These are phyloP conservation scores for Acronicta aceris DNA, from an alignment of 2,888 invertebrate species.

Conservation along the genomic window DNA sequence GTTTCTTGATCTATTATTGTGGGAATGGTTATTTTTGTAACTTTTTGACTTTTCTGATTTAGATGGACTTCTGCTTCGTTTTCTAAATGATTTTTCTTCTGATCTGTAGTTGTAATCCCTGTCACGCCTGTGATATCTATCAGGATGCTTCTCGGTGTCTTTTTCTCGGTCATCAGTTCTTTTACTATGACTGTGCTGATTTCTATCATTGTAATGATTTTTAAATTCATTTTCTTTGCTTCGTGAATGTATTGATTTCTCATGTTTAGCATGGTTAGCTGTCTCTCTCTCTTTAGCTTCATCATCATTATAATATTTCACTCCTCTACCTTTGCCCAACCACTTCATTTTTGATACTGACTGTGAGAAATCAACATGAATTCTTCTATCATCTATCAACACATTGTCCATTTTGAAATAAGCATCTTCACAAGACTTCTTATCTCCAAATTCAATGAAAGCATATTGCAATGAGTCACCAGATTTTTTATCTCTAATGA, in stretches of 20 bases:
- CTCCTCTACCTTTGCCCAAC: constrained; percentile 96
- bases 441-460: constrained; percentile 98
- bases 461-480: constrained; percentile 99
- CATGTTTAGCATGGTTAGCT: constrained; percentile 48
- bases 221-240: constrained; percentile 56
- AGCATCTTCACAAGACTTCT: constrained; percentile 98
- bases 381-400: constrained; percentile 98
- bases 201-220: constrained; percentile 48
- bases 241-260: constrained; percentile 55
- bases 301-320: constrained; percentile 88
- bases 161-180: constrained; percentile 62
- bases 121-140: constrained; percentile 43
- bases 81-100: constrained; percentile 73
- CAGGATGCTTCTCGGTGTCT: constrained; percentile 48
- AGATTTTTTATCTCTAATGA: constrained; percentile 97
- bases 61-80: constrained; percentile 66
- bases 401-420: constrained; percentile 99
- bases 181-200: constrained; percentile 62
- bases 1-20: constrained; percentile 34
- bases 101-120: constrained; percentile 28
- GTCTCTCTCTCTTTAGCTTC: constrained; percentile 52
- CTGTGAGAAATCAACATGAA: constrained; percentile 99
- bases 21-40: constrained; percentile 31
- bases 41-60: constrained; percentile 44
- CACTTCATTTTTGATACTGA: constrained; percentile 98